Percentiles rank a stretch among this genome's conserved stretches.
These are phyloP conservation scores for Myotis vivesi DNA, from an alignment of 2,797 vertebrate genomes.

Conservation along the genomic window DNA sequence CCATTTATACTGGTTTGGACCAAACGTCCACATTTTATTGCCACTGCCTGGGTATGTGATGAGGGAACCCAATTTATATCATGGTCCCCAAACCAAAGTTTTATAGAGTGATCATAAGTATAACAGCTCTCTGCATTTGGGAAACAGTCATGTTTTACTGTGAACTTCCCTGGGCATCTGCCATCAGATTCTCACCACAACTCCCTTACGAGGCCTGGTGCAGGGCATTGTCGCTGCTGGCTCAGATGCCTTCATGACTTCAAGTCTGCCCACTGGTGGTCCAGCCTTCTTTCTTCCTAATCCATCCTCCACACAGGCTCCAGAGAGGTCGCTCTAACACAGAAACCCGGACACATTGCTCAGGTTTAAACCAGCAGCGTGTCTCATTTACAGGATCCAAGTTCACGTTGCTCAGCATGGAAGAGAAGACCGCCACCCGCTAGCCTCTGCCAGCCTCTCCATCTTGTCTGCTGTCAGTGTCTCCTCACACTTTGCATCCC, in stretches of 20 bases:
- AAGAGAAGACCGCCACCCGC: background rate
- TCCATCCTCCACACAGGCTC: background rate
- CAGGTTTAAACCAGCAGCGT: background rate
- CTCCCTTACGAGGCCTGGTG: accelerated
- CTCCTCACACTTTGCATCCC: accelerated
- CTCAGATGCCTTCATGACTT: background rate
- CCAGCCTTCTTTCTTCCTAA: background rate
- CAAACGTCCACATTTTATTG: background rate
- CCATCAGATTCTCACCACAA: background rate
- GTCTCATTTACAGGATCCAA: background rate
- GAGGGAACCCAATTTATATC: background rate
- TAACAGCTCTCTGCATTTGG: background rate
- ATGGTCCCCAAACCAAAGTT: background rate
- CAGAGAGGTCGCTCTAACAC: background rate
- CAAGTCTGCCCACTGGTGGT: background rate
- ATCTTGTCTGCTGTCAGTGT: background rate
- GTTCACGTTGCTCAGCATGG: accelerated
- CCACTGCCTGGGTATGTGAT: background rate
- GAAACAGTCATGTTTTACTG: background rate
- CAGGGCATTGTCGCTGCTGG: background rate
- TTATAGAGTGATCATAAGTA: background rate
- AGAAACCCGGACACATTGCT: background rate
- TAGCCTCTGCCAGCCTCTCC: background rate
- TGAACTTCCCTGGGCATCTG: background rate
- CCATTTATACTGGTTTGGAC: background rate